These are phyloP conservation scores for Dynastes maya DNA, from an alignment of 2,888 invertebrate species.

Conservation along the genomic window DNA sequence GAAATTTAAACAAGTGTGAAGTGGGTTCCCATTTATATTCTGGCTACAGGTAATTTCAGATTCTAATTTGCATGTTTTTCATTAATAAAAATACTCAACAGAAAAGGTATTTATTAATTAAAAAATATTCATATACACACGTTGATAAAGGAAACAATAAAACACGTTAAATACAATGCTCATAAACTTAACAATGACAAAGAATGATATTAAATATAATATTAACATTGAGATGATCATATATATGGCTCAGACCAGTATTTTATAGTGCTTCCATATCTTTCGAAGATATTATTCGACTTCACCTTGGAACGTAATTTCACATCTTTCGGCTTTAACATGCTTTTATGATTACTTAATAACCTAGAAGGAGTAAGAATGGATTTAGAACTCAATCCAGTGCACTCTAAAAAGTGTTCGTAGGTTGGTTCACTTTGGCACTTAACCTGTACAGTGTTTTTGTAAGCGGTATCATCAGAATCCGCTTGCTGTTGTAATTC, in stretches of 20 bases:
- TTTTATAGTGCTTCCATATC: constrained; percentile 69
- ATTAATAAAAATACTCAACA: constrained; percentile 17
- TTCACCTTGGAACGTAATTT: constrained; percentile 82
- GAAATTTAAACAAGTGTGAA: too few species aligned
- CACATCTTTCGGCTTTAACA: constrained; percentile 84
- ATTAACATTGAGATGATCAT: constrained; percentile 55
- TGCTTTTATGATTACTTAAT: constrained; percentile 83
- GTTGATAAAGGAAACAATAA: constrained; percentile 34
- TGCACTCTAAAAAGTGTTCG: constrained; percentile 85
- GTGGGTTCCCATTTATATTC: too few species aligned
- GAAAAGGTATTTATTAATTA: constrained; percentile 18
- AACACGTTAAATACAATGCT: constrained; percentile 40
- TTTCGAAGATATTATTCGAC: constrained; percentile 73
- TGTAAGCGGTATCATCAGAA: constrained; percentile 63
- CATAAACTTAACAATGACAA: constrained; percentile 44
- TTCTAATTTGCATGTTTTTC: too few species aligned
- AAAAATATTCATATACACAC: constrained; percentile 30
- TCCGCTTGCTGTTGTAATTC: constrained; percentile 72
- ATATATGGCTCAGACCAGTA: constrained; percentile 70
- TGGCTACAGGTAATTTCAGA: too few species aligned
- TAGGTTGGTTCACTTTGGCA: constrained; percentile 72
- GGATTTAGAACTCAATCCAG: constrained; percentile 86
- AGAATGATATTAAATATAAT: constrained; percentile 32
- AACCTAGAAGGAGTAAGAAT: constrained; percentile 80
- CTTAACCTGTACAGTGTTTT: constrained; percentile 57